Conservation (phyloP, 2,797 vertebrate species). For the Mormyrus hasselquistii region DNA sequence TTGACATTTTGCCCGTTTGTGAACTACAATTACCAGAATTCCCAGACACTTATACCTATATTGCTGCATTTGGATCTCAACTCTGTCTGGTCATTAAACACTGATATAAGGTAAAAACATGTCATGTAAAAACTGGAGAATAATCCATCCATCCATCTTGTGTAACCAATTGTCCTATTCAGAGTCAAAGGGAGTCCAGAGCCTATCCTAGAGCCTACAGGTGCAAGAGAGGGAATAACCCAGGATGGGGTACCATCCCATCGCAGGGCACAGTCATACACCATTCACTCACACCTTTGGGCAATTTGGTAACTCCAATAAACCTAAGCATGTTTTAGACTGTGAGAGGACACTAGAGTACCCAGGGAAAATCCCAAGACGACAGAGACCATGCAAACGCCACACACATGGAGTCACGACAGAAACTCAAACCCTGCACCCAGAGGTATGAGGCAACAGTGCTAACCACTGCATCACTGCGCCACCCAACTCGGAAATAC, state of each 20-base stretch:
- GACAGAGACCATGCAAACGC: neutral
- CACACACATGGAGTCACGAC: neutral
- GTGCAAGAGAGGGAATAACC: neutral
- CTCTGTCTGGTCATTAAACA: neutral
- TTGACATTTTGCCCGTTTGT: neutral
- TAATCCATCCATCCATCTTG: neutral
- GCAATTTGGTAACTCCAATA: neutral
- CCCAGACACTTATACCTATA: neutral
- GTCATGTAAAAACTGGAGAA: neutral
- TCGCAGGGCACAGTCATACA: neutral
- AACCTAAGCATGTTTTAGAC: neutral
- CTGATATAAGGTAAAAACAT: neutral
- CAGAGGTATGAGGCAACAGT: neutral
- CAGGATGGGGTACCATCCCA: neutral
- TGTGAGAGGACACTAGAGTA: neutral
- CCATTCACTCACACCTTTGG: neutral
- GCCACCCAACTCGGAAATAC: neutral
- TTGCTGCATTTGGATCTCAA: neutral
- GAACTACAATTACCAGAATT: neutral
- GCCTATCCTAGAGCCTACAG: neutral
- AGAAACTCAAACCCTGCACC: neutral
- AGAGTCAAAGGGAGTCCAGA: neutral
- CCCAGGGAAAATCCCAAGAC: neutral
- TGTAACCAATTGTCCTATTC: neutral
- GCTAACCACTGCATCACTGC: neutral